A percentile compares a stretch with the other conserved stretches of the same genome.
Conservation (phyloP, 2,113 vertebrate species). For the Calidris pugnax region DNA sequence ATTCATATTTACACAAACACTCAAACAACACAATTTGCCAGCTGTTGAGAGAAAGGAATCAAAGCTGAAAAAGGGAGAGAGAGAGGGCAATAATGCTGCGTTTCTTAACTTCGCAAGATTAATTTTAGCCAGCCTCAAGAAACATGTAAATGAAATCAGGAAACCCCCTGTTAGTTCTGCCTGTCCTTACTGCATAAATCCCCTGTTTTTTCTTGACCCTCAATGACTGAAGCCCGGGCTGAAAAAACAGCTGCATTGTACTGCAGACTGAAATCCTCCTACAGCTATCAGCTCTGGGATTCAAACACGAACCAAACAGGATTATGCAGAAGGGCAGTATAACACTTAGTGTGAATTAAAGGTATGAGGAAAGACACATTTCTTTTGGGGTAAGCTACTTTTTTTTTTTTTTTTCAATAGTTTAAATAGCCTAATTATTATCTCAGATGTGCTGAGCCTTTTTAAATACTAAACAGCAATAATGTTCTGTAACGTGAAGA, state of each 20-base stretch:
- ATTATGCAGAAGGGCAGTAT: constrained; percentile 21
- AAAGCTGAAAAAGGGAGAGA: background rate
- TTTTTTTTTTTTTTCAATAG: background rate
- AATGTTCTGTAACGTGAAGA: background rate
- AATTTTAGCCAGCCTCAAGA: background rate
- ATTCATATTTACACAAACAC: background rate
- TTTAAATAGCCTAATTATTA: background rate
- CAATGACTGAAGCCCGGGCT: constrained; percentile 34
- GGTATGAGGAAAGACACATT: background rate
- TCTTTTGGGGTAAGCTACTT: constrained; percentile 28
- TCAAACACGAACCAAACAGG: constrained; percentile 39
- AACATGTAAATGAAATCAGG: background rate
- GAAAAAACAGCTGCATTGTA: constrained; percentile 76
- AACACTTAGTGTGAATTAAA: background rate
- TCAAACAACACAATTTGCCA: background rate
- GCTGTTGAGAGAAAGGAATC: background rate
- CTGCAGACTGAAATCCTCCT: constrained; percentile 72
- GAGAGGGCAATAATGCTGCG: background rate
- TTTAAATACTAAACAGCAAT: background rate
- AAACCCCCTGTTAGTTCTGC: background rate
- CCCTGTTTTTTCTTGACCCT: constrained; percentile 43
- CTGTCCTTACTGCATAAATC: constrained; percentile 33
- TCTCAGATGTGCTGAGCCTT: background rate
- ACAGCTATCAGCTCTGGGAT: constrained; percentile 44
- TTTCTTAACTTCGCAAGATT: background rate